Evolutionary conservation across 37 sponge, comb jelly and placozoan genomes (phyloP).

Genomic region (Axinella damicornis): DNA sequence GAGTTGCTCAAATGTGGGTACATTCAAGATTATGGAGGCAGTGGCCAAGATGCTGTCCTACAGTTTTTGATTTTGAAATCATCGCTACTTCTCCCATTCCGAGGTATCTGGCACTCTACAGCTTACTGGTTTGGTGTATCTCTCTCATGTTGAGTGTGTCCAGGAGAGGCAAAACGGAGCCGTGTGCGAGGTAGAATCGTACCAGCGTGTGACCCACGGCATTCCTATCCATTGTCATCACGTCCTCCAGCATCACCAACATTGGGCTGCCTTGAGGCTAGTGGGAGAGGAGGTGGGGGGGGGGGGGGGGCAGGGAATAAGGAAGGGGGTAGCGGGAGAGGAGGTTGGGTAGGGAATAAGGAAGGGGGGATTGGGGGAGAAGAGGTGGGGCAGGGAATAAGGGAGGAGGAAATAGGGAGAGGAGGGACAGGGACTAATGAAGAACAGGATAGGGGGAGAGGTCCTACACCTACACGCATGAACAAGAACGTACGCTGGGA

Average conservation of each 20-base stretch:
- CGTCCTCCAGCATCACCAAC: conserved; percentile 73
- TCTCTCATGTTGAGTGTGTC: conserved; percentile 75
- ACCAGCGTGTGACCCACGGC: conserved; percentile 77
- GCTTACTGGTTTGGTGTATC: conserved; percentile 61
- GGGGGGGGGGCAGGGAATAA: not conserved
- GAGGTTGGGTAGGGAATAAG: not conserved
- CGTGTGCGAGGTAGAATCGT: conserved; percentile 85
- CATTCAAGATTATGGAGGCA: too few relatives aligned
- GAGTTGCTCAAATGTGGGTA: too few relatives aligned
- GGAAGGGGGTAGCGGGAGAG: not conserved
- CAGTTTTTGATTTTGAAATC: too few relatives aligned
- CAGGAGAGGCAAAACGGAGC: conserved; percentile 67
- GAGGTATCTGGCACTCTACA: too few relatives aligned
- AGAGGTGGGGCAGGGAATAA: not conserved
- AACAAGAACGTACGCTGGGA: too few relatives aligned
- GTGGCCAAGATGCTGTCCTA: too few relatives aligned
- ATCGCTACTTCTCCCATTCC: too few relatives aligned
- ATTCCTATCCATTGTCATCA: conserved; percentile 83
- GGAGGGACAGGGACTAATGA: too few relatives aligned
- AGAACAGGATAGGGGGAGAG: too few relatives aligned
- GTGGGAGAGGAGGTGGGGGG: not conserved
- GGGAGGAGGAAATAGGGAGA: not conserved
- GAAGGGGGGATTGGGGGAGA: not conserved
- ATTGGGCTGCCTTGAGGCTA: conserved; percentile 74
- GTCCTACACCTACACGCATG: too few relatives aligned